Base-by-base conservation (phyloP, 1,140 invertebrate species). In the Hyles euphorbiae region DNA sequence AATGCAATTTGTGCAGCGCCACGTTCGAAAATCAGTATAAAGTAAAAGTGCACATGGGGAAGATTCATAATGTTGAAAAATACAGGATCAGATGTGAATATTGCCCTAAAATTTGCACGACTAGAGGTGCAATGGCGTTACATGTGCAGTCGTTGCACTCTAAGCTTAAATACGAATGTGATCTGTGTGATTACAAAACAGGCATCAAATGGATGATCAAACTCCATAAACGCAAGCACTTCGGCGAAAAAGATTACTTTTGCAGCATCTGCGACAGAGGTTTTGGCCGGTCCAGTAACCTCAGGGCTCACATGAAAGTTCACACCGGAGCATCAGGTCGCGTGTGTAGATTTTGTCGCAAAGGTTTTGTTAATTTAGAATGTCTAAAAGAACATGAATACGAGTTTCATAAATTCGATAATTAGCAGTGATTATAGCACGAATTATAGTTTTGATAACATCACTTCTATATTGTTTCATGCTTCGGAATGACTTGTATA, bases 11-110 rank as follows among this genome's bases (percentile, higher is more conserved):
- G 0, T 83, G 78, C 40, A 71, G 61, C 33, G 65, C 51, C 0
- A 58, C 36, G 0, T 81, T 83, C 11, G 53, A 71, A 3, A 79
- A 64, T 22, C 54, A 61, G 3, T 81, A 83, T 34, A 73, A 70
- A 53, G 9, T 79, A 0, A 83, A 79, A 63, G 80, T 81, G 0
- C 80, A 83, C 53, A 69, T 81, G 71, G 78, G 78, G 0, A 81
- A 78, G 32, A 65, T 70, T 40, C 81, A 83, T 53, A 80, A 80
- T 34, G 78, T 81, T 0, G 78, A 71, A 22, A 76, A 83, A 44
- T 83, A 78, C 54, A 57, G 61, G 3, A 76, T 81, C 4, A 71
- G 78, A 54, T 83, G 78, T 50, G 68, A 78, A 6, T 54, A 71
- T 12, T 81, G 78, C 40, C 63, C 73, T 0, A 80, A 81, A 56